Percentiles rank a stretch among this genome's conserved stretches.
Conservation (phyloP, 1,140 invertebrate genomes). For the Drosophila saltans region DNA sequence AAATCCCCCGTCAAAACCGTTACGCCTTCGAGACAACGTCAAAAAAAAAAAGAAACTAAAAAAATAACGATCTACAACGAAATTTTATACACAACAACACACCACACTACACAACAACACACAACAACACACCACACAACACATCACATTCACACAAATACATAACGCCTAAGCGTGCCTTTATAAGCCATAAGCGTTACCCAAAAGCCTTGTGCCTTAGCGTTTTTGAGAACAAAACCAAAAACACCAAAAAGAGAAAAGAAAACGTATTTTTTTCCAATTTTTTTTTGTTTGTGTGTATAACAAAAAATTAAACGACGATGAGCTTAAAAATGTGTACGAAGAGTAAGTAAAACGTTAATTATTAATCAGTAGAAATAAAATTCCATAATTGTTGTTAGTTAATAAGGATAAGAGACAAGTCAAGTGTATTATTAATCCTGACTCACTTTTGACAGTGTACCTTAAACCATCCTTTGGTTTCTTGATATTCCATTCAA, state of each 20-base stretch:
- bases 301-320: conserved; percentile 30
- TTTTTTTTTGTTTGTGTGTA: conserved; percentile 1
- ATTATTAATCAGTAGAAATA: conserved; percentile 13
- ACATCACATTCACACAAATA: conserved; percentile 31
- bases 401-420: neutral
- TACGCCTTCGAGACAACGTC: conserved; percentile 56
- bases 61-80: conserved; percentile 2
- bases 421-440: too few species aligned
- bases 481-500: too few species aligned
- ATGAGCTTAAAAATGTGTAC: conserved; percentile 47
- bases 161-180: conserved; percentile 67
- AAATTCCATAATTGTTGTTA: neutral
- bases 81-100: conserved; percentile 10
- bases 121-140: conserved; percentile 23
- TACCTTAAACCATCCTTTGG: too few species aligned
- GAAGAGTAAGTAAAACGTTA: conserved; percentile 68
- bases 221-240: conserved; percentile 46
- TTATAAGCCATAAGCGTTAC: conserved; percentile 45
- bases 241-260: conserved; percentile 23
- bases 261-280: conserved; percentile 27
- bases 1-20: conserved; percentile 62
- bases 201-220: conserved; percentile 62
- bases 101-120: conserved; percentile 15
- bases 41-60: conserved; percentile 34
- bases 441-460: too few species aligned